phyloP scores from a whole-genome alignment of 2,888 invertebrate genomes.

The Cephus spinipes region DNA sequence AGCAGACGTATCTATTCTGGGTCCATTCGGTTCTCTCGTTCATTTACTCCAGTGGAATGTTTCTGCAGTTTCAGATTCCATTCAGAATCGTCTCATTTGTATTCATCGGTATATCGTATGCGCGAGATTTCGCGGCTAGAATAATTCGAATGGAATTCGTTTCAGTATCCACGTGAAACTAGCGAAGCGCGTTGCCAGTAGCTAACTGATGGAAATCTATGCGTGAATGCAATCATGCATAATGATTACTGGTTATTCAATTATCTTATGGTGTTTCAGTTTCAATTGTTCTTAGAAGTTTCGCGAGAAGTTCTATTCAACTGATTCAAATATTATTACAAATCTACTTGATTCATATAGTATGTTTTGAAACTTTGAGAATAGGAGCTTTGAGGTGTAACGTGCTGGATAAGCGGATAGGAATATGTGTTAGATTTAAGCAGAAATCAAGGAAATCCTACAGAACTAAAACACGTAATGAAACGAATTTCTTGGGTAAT shows the following conservation, averaged over 20 bases:
- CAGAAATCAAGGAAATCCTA: background rate
- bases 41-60: background rate
- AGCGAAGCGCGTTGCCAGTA: background rate
- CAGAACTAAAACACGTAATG: background rate
- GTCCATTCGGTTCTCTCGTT: background rate
- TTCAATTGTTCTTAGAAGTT: background rate
- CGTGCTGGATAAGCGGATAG: background rate
- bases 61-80: slow-evolving; percentile 14
- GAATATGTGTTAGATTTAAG: no score
- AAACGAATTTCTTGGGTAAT: background rate
- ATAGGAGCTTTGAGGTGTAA: background rate
- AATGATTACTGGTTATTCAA: background rate
- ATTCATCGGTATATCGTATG: slow-evolving; percentile 16
- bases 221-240: background rate
- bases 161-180: background rate
- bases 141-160: slow-evolving; percentile 15
- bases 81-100: slow-evolving; percentile 21
- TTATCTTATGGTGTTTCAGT: background rate
- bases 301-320: background rate
- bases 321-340: background rate
- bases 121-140: slow-evolving; percentile 1
- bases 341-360: background rate
- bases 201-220: background rate
- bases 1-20: background rate
- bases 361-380: background rate